Evolutionary conservation across 2,113 vertebrate species (phyloP).

Genomic region (Ameiurus melas): DNA sequence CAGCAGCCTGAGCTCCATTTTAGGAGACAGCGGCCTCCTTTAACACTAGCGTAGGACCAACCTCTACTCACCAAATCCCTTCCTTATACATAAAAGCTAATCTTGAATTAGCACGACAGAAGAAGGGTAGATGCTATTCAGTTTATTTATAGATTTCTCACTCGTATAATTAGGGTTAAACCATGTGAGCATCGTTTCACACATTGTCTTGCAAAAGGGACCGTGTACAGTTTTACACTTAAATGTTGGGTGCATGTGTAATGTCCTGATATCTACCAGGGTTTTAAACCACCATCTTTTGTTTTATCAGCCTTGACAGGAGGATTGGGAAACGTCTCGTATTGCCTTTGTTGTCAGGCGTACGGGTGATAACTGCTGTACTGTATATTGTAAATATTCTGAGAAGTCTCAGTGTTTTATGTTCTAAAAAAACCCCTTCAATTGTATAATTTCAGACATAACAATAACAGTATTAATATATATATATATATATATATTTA

Average conservation of each 20-base stretch:
- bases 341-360: background rate
- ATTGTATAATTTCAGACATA: background rate
- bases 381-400: background rate
- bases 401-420: background rate
- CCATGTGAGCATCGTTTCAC: background rate
- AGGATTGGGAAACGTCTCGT: constrained; percentile 11
- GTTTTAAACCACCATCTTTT: background rate
- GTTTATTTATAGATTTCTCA: background rate
- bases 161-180: background rate
- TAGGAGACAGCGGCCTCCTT: constrained; percentile 22
- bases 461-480: background rate
- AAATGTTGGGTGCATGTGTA: background rate
- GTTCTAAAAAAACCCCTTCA: background rate
- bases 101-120: background rate
- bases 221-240: background rate
- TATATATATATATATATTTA: too few relatives aligned
- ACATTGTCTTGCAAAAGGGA: background rate
- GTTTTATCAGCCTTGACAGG: constrained; percentile 4
- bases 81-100: background rate
- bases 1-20: constrained; percentile 26
- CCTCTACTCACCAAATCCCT: background rate
- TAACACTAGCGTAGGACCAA: background rate
- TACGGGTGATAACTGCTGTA: background rate
- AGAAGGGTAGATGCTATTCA: background rate
- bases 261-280: background rate